These are phyloP conservation scores for Petrocephalus microphthalmus DNA, from an alignment of 2,113 vertebrate species.

Conservation along the genomic window DNA sequence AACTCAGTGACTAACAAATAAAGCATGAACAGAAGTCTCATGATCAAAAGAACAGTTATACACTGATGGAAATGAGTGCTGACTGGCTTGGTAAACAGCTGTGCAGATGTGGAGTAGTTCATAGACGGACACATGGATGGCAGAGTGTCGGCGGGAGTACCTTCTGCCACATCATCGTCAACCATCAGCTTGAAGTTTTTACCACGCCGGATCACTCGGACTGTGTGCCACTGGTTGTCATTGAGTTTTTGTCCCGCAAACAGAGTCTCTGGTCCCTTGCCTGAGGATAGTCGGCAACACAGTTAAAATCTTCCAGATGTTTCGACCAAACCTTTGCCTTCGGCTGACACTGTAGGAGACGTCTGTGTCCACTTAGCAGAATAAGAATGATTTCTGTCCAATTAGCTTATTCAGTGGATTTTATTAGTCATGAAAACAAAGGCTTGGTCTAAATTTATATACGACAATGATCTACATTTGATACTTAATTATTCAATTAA, in stretches of 20 bases:
- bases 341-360: background rate
- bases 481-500: background rate
- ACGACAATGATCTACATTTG: background rate
- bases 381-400: background rate
- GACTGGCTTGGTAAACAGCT: background rate
- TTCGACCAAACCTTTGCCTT: constrained; percentile 42
- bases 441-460: constrained; percentile 36
- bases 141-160: constrained; percentile 52
- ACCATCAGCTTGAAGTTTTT: constrained; percentile 87
- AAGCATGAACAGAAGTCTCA: background rate
- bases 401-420: background rate
- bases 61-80: background rate
- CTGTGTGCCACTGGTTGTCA: constrained; percentile 95
- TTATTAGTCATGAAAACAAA: constrained; percentile 32
- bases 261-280: constrained; percentile 93
- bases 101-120: background rate
- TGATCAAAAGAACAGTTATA: background rate
- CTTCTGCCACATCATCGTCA: constrained; percentile 91
- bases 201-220: constrained; percentile 83
- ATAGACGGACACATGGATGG: background rate
- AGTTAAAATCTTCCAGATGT: constrained; percentile 29
- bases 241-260: constrained; percentile 96
- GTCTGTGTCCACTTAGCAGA: background rate
- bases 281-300: constrained; percentile 63
- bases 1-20: background rate